These are phyloP conservation scores for Galagoides demidoff DNA, from an alignment of 2,797 vertebrate genomes.

Conservation along the genomic window DNA sequence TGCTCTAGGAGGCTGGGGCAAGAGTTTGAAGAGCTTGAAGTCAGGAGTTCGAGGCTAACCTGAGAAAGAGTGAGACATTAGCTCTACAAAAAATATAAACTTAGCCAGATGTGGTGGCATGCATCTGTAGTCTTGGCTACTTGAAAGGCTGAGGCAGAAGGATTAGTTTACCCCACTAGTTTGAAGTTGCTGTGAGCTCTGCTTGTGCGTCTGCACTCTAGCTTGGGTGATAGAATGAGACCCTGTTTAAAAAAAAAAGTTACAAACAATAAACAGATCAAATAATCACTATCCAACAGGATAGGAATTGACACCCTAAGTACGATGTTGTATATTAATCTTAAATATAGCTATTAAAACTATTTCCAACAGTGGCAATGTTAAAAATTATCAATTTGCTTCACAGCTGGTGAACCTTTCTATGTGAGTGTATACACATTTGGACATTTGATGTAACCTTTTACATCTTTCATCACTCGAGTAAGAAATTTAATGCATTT, in stretches of 20 bases:
- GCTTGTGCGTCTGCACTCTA: not conserved
- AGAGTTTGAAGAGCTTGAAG: not conserved
- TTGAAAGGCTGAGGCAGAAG: not conserved
- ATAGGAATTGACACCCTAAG: not conserved
- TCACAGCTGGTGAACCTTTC: not conserved
- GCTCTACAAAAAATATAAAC: not conserved
- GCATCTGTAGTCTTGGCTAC: not conserved
- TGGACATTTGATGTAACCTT: not conserved
- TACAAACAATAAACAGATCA: not conserved
- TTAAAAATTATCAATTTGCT: not conserved
- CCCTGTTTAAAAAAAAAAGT: not conserved
- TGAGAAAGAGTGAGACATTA: not conserved
- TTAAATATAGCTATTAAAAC: not conserved
- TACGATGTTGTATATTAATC: not conserved
- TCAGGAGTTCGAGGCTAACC: not conserved
- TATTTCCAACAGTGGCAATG: not conserved
- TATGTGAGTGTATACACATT: not conserved
- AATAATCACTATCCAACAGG: not conserved
- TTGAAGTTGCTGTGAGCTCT: not conserved
- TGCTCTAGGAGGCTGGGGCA: not conserved
- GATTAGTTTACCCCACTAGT: not conserved
- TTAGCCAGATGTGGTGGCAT: not conserved
- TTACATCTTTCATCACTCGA: not conserved
- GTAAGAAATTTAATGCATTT: constrained; percentile 32
- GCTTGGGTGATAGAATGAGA: not conserved